Conservation (phyloP, 2,113 vertebrate species). For the Dicerorhinus sumatrensis region DNA sequence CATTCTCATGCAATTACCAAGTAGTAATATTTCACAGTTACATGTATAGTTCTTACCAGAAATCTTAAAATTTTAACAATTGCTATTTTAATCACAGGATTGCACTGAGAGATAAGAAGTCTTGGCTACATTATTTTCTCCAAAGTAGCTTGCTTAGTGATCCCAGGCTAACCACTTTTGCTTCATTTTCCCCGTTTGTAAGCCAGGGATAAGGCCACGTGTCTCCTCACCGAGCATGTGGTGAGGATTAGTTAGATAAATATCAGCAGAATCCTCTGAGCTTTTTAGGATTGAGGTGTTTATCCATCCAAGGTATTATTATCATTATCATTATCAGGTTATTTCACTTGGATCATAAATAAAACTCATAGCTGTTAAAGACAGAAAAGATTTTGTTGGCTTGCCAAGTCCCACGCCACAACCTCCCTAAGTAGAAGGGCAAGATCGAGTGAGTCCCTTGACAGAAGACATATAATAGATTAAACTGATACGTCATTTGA, state of each 20-base stretch:
- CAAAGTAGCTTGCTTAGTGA: slow-evolving; percentile 35
- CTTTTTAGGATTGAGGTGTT: slow-evolving; percentile 53
- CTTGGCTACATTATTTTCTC: slow-evolving; percentile 34
- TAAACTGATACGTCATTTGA: slow-evolving; percentile 73
- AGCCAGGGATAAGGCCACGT: slow-evolving; percentile 43
- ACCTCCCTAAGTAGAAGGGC: slow-evolving; percentile 62
- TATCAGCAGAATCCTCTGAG: slow-evolving; percentile 53
- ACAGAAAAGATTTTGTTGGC: slow-evolving; percentile 53
- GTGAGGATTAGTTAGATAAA: slow-evolving; percentile 79
- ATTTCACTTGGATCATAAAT: slow-evolving; percentile 67
- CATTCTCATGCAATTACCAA: slow-evolving; percentile 28
- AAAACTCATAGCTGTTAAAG: slow-evolving; percentile 59
- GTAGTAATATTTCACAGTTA: neutral
- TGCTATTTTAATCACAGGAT: slow-evolving; percentile 41
- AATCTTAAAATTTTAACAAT: slow-evolving; percentile 33
- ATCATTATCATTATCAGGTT: slow-evolving; percentile 54
- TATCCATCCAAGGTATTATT: slow-evolving; percentile 54
- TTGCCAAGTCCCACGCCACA: slow-evolving; percentile 57
- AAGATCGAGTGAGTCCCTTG: slow-evolving; percentile 23
- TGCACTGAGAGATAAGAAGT: neutral
- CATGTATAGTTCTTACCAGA: slow-evolving; percentile 11
- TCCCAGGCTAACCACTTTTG: neutral
- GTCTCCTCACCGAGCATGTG: slow-evolving; percentile 53
- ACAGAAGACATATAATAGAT: slow-evolving; percentile 68
- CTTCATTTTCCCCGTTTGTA: slow-evolving; percentile 38